These are phyloP conservation scores for Apantesis nais DNA, from an alignment of 2,888 invertebrate genomes.

Conservation along the genomic window DNA sequence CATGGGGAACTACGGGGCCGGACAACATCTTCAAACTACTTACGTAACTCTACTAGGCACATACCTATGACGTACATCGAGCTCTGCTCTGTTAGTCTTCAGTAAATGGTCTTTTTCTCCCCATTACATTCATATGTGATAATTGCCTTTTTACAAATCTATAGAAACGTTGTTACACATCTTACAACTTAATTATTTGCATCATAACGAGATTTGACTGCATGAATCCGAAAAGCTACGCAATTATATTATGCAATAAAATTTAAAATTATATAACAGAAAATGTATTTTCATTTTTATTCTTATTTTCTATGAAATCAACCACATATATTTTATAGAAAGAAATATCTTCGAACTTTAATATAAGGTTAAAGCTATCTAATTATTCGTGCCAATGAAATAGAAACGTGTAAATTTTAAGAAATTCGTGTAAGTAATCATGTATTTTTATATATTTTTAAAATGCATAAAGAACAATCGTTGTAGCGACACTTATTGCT, in stretches of 20 bases:
- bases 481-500: slow-evolving; percentile 71
- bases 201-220: slow-evolving; percentile 89
- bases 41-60: slow-evolving; percentile 63
- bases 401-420: slow-evolving; percentile 72
- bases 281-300: slow-evolving; percentile 37
- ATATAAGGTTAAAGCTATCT: slow-evolving; percentile 68
- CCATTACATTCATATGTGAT: slow-evolving; percentile 49
- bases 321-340: slow-evolving; percentile 43
- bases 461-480: slow-evolving; percentile 76
- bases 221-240: slow-evolving; percentile 73
- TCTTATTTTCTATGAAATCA: slow-evolving; percentile 46
- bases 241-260: slow-evolving; percentile 56
- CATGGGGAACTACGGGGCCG: slow-evolving; percentile 66
- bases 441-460: slow-evolving; percentile 52
- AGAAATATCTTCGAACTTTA: slow-evolving; percentile 58
- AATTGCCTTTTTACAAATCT: slow-evolving; percentile 25
- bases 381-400: slow-evolving; percentile 78
- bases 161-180: slow-evolving; percentile 19
- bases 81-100: slow-evolving; percentile 39
- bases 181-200: slow-evolving; percentile 62
- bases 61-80: slow-evolving; percentile 52
- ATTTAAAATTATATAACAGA: slow-evolving; percentile 44
- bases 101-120: slow-evolving; percentile 76
- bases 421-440: slow-evolving; percentile 58
- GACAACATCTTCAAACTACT: slow-evolving; percentile 76